Percentiles rank a stretch among this genome's conserved stretches.
Evolutionary conservation across 2,113 vertebrate species (phyloP).

Genomic region (Phyllopteryx taeniolatus): DNA sequence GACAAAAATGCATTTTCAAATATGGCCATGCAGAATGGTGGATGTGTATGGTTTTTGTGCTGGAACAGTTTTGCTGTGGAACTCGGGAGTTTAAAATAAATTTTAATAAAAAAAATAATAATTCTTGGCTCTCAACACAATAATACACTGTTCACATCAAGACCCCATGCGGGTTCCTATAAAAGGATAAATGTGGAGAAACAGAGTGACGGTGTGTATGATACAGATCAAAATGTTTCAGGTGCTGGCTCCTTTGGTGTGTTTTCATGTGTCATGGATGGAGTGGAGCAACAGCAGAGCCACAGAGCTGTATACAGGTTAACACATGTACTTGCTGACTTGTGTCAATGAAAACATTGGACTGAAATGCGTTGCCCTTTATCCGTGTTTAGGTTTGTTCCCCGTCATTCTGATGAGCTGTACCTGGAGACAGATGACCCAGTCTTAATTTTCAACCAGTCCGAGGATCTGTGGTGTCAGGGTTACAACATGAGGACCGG

Average conservation of each 20-base stretch:
- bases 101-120: too few relatives aligned
- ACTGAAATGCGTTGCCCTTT: not conserved
- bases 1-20: too few relatives aligned
- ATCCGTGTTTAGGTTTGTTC: constrained; percentile 82
- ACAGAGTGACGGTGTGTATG: not conserved
- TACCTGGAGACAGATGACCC: constrained; percentile 90
- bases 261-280: constrained; percentile 90
- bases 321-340: not conserved
- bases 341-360: not conserved
- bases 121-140: not conserved
- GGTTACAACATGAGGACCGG: constrained; percentile 97
- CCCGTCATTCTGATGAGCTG: constrained; percentile 90
- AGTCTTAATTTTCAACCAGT: constrained; percentile 84
- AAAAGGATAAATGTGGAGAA: not conserved
- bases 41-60: too few relatives aligned
- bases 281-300: constrained; percentile 89
- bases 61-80: too few relatives aligned
- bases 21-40: too few relatives aligned
- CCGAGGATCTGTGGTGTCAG: constrained; percentile 92
- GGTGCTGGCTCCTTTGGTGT: constrained; percentile 90
- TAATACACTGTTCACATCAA: not conserved
- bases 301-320: constrained; percentile 86
- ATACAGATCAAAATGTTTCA: constrained; percentile 46
- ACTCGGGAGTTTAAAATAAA: too few relatives aligned
- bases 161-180: not conserved